Conservation (phyloP, 2,888 invertebrate species). For the Leptothorax acervorum region DNA sequence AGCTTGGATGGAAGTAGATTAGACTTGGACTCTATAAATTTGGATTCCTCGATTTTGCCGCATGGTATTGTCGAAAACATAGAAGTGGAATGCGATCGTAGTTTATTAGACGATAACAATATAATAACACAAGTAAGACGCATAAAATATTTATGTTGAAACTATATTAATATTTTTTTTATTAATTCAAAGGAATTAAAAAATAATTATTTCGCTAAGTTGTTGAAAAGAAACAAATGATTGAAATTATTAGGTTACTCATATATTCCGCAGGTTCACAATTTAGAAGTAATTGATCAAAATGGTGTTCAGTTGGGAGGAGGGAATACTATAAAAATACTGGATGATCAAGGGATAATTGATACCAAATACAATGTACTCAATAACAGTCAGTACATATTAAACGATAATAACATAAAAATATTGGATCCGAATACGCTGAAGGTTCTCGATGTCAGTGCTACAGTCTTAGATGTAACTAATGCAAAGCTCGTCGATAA, state of each 20-base stretch:
- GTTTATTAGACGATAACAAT: slow-evolving; percentile 77
- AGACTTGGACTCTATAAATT: slow-evolving; percentile 81
- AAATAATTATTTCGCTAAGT: not conserved
- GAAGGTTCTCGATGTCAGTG: slow-evolving; percentile 78
- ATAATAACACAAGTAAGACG: slow-evolving; percentile 80
- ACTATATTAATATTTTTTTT: not conserved
- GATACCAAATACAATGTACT: slow-evolving; percentile 78
- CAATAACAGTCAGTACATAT: slow-evolving; percentile 77
- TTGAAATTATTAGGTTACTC: not conserved
- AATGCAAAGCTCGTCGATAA: slow-evolving; percentile 78
- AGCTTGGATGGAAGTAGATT: slow-evolving; percentile 79
- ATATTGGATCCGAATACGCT: slow-evolving; percentile 77
- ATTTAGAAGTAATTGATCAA: slow-evolving; percentile 81
- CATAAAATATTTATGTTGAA: not conserved
- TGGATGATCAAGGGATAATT: slow-evolving; percentile 77
- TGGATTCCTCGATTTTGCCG: slow-evolving; percentile 80
- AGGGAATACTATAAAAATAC: slow-evolving; percentile 76
- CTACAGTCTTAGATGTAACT: slow-evolving; percentile 77
- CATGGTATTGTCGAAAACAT: slow-evolving; percentile 79
- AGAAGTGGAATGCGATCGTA: slow-evolving; percentile 79
- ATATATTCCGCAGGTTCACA: slow-evolving; percentile 75
- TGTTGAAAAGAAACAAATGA: not conserved
- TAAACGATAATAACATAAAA: slow-evolving; percentile 79
- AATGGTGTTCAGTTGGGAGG: slow-evolving; percentile 75
- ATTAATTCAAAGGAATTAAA: not conserved